phyloP scores from a whole-genome alignment of 2,888 invertebrate species.

The Chesias legatella region DNA sequence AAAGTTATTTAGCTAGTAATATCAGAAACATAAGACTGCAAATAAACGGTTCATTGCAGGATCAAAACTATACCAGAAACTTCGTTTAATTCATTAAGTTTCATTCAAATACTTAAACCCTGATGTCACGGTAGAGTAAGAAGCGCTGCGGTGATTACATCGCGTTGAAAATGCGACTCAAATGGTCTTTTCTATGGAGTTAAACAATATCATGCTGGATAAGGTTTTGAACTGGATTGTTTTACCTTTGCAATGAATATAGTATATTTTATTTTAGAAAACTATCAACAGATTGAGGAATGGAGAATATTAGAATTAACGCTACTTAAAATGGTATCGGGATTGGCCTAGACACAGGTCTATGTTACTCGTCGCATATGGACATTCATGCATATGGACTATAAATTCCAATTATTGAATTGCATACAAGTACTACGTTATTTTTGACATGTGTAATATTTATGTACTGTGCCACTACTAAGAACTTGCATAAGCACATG shows the following conservation, averaged over 20 bases:
- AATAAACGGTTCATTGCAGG: slow-evolving; percentile 17
- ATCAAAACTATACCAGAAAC: slow-evolving; percentile 21
- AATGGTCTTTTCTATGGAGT: slow-evolving; percentile 20
- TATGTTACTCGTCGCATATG: too few relatives aligned
- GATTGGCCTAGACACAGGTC: too few relatives aligned
- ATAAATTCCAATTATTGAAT: too few relatives aligned
- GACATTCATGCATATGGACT: too few relatives aligned
- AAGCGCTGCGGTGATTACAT: slow-evolving; percentile 22
- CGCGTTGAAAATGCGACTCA: slow-evolving; percentile 21
- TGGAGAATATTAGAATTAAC: too few relatives aligned
- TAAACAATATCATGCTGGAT: slow-evolving; percentile 10
- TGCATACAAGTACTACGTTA: too few relatives aligned
- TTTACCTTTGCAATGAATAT: not conserved
- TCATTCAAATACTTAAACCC: slow-evolving; percentile 25
- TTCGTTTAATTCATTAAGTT: slow-evolving; percentile 20
- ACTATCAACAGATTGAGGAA: too few relatives aligned
- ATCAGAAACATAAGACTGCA: slow-evolving; percentile 13
- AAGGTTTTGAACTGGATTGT: slow-evolving; percentile 4
- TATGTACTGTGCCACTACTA: too few relatives aligned
- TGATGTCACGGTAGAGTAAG: slow-evolving; percentile 25
- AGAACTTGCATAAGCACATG: too few relatives aligned
- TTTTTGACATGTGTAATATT: too few relatives aligned
- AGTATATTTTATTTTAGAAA: not conserved
- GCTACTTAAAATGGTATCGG: too few relatives aligned
- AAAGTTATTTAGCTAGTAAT: slow-evolving; percentile 13